Conservation (phyloP, 2,797 vertebrate genomes). For the Anguilla pacifica region DNA sequence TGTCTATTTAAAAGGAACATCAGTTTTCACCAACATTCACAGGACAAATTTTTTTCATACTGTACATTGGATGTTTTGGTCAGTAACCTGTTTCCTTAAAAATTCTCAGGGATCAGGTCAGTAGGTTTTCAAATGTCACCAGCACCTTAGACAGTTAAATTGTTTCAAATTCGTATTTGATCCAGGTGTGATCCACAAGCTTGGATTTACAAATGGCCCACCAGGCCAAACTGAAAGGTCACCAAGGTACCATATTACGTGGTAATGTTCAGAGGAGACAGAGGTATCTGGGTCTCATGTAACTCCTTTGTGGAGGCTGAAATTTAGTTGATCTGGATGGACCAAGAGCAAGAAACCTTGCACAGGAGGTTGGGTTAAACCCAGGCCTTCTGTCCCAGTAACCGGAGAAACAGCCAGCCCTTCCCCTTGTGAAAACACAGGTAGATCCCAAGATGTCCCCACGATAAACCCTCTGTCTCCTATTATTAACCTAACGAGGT, state of each 20-base stretch:
- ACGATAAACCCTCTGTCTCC: conserved; percentile 60
- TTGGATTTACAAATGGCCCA: background rate
- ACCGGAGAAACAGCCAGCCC: background rate
- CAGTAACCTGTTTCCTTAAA: no score
- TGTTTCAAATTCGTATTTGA: background rate
- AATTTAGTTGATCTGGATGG: background rate
- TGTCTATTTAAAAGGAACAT: no score
- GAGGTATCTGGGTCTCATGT: background rate
- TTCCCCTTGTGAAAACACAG: background rate
- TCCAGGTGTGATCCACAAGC: background rate
- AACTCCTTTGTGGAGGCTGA: background rate
- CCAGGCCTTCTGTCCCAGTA: background rate
- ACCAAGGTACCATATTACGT: background rate
- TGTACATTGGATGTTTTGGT: no score
- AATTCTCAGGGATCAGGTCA: background rate
- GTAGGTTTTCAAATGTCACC: background rate
- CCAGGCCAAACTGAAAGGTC: background rate
- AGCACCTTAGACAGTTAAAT: background rate
- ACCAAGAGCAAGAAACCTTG: background rate
- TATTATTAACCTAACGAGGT: conserved; percentile 56
- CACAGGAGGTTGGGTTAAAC: background rate
- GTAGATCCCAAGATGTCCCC: conserved; percentile 43
- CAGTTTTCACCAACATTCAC: no score
- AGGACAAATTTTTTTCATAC: no score
- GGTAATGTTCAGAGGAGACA: background rate